Evolutionary conservation across 2,888 invertebrate genomes (phyloP).

Genomic region (Carabus problematicus): DNA sequence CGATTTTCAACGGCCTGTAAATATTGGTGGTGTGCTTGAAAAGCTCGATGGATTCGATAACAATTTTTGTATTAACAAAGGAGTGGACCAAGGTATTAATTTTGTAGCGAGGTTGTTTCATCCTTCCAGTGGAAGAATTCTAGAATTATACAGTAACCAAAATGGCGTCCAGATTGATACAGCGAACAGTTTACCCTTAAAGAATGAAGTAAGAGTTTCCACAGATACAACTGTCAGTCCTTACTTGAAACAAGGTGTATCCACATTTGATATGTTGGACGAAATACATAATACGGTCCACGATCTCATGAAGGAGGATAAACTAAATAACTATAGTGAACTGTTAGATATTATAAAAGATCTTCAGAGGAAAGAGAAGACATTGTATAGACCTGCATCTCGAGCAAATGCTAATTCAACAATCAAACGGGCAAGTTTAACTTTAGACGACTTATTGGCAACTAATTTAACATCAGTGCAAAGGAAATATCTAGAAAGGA

Average conservation of each 20-base stretch:
- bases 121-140: constrained; percentile 72
- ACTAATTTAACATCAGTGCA: constrained; percentile 22
- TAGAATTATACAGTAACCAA: constrained; percentile 85
- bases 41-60: constrained; percentile 77
- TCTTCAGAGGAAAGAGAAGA: constrained; percentile 27
- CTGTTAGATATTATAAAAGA: constrained; percentile 44
- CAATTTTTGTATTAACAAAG: constrained; percentile 78
- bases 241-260: constrained; percentile 19
- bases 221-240: constrained; percentile 17
- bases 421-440: constrained; percentile 6
- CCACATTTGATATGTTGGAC: constrained; percentile 42
- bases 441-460: constrained; percentile 15
- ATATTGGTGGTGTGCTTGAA: constrained; percentile 19
- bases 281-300: constrained; percentile 38
- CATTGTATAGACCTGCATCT: neutral
- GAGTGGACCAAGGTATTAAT: constrained; percentile 63
- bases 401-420: constrained; percentile 1
- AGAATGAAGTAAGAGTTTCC: constrained; percentile 1
- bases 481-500: constrained; percentile 24
- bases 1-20: constrained; percentile 71
- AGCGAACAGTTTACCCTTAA: constrained; percentile 61
- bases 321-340: constrained; percentile 44
- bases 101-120: constrained; percentile 74
- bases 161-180: constrained; percentile 90
- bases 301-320: constrained; percentile 40